Conservation (phyloP, 2,113 vertebrate genomes). For the Microcebus murinus region DNA sequence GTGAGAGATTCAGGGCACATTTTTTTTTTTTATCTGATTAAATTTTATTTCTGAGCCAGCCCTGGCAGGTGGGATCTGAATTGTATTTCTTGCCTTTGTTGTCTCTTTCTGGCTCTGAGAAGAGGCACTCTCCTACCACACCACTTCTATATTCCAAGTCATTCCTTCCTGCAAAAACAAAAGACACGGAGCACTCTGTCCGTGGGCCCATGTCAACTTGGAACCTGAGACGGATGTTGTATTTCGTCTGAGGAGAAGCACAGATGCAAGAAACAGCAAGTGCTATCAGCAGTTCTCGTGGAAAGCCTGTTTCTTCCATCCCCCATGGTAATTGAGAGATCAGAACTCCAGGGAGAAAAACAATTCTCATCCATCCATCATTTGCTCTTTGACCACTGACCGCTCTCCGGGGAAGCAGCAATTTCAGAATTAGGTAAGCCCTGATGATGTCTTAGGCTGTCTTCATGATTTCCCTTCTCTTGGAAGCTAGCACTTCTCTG, state of each 20-base stretch:
- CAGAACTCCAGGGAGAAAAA: neutral
- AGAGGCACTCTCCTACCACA: neutral
- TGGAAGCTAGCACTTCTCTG: neutral
- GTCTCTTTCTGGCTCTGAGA: neutral
- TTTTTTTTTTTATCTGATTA: neutral
- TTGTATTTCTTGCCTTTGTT: neutral
- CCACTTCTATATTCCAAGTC: neutral
- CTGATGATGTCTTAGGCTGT: neutral
- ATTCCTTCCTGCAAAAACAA: neutral
- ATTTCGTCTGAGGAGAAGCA: neutral
- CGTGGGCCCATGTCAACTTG: neutral
- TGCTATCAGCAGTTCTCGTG: neutral
- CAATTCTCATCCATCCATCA: rapidly evolving
- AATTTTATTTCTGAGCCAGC: neutral
- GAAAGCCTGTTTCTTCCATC: neutral
- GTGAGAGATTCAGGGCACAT: neutral
- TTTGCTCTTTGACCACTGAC: neutral
- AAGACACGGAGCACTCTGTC: neutral
- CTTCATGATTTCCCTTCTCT: neutral
- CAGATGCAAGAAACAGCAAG: neutral
- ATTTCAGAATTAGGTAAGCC: neutral
- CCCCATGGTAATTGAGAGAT: neutral
- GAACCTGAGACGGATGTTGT: neutral
- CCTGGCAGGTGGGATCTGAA: neutral
- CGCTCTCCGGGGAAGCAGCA: neutral